Evolutionary conservation across 2,113 vertebrate species (phyloP).

Genomic region (Proterorhinus semilunaris): DNA sequence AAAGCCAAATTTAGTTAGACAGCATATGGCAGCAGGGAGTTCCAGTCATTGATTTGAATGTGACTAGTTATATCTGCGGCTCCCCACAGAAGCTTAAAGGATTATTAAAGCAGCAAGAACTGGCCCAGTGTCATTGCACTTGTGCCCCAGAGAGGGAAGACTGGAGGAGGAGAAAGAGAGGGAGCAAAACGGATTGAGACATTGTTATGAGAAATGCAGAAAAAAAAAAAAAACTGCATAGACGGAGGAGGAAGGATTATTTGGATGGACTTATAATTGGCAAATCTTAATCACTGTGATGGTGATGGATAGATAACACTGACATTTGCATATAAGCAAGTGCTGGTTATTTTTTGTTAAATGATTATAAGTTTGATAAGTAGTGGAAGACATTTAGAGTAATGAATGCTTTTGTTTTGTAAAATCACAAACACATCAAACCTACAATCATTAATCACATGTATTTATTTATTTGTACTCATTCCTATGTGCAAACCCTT

Average conservation of each 20-base stretch:
- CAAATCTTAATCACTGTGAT: background rate
- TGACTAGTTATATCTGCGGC: slow-evolving; percentile 55
- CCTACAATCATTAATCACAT: no score
- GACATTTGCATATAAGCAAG: no score
- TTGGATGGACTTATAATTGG: slow-evolving; percentile 15
- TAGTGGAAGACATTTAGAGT: no score
- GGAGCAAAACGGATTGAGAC: slow-evolving; percentile 40
- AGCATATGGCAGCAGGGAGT: slow-evolving; percentile 55
- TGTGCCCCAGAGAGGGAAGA: slow-evolving; percentile 54
- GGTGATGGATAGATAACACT: no score
- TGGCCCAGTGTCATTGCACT: slow-evolving; percentile 63
- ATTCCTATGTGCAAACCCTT: no score
- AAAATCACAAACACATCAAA: no score
- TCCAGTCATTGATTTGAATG: slow-evolving; percentile 59
- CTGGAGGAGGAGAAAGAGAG: slow-evolving; percentile 31
- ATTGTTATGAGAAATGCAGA: slow-evolving; percentile 40
- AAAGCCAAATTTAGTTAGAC: slow-evolving; percentile 44
- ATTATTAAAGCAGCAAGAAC: slow-evolving; percentile 69
- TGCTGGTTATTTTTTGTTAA: no score
- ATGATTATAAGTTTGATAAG: no score
- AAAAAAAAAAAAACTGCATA: background rate
- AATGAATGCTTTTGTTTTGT: no score
- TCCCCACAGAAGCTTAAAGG: slow-evolving; percentile 65
- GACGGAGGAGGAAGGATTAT: background rate
- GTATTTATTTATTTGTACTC: no score